These are phyloP conservation scores for Ferrisia virgata DNA, from an alignment of 2,888 invertebrate species.

Conservation along the genomic window DNA sequence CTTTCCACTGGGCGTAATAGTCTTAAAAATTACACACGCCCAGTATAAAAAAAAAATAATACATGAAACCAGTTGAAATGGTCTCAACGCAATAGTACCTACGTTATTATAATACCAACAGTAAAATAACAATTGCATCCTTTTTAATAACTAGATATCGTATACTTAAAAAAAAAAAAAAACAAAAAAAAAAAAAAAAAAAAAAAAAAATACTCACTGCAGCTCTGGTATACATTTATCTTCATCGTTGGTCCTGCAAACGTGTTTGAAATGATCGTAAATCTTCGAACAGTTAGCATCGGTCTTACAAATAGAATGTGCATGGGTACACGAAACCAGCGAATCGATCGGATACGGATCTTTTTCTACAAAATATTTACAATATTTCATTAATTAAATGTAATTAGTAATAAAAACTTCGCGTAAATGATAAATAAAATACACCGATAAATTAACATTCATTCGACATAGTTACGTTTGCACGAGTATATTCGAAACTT, in stretches of 20 bases:
- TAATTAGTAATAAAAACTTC: not conserved
- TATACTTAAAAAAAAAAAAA: too few species aligned
- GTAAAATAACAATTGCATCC: not conserved
- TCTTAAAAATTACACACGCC: too few species aligned
- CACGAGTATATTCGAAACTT: too few species aligned
- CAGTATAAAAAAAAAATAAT: too few species aligned
- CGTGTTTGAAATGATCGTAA: constrained; percentile 46
- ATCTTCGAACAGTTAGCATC: constrained; percentile 42
- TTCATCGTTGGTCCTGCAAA: constrained; percentile 45
- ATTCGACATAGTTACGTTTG: too few species aligned
- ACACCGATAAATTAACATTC: not conserved
- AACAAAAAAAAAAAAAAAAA: constrained; percentile 5
- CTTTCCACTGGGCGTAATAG: too few species aligned
- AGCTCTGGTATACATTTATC: constrained; percentile 42
- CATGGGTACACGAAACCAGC: constrained; percentile 85
- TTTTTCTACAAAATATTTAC: constrained; percentile 64
- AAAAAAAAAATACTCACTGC: constrained; percentile 46
- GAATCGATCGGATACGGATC: constrained; percentile 87
- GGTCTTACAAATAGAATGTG: constrained; percentile 68
- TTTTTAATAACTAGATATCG: not conserved
- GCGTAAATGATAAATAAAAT: too few species aligned
- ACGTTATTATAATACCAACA: not conserved
- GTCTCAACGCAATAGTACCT: not conserved
- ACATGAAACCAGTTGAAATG: too few species aligned
- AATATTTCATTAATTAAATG: not conserved